A percentile compares a stretch with the other conserved stretches of the same genome.
These are phyloP conservation scores for Neoscelio sp. DNA, from an alignment of 2,888 invertebrate species.

Conservation along the genomic window DNA sequence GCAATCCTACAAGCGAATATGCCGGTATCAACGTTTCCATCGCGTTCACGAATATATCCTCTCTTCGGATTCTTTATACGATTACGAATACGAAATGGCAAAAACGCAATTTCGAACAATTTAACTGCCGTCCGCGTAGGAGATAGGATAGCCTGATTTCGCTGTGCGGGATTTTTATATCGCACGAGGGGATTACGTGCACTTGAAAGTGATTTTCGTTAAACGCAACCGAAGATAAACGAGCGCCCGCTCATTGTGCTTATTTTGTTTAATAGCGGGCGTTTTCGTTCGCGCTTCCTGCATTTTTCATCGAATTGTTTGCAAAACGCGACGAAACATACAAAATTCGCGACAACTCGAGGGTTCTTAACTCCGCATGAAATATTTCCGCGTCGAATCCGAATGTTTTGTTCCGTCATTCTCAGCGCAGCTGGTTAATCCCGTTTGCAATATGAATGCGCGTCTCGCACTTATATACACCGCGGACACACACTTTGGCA, in stretches of 20 bases:
- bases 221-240: conserved; percentile 31
- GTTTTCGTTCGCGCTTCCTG: conserved; percentile 3
- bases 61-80: conserved; percentile 30
- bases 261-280: conserved; percentile 24
- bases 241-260: conserved; percentile 9
- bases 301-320: conserved; percentile 58
- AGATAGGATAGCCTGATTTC: conserved; percentile 23
- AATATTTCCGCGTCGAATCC: conserved; percentile 60
- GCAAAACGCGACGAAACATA: conserved; percentile 23
- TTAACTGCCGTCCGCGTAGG: conserved; percentile 25
- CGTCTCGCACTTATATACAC: conserved; percentile 35
- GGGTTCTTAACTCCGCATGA: conserved; percentile 47
- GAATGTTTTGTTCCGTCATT: conserved; percentile 57
- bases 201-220: conserved; percentile 44
- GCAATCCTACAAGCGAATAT: conserved; percentile 13
- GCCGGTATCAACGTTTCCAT: conserved; percentile 16
- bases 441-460: conserved; percentile 36
- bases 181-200: conserved; percentile 21
- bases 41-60: background rate
- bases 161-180: conserved; percentile 15
- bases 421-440: conserved; percentile 41
- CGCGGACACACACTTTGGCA: conserved; percentile 13
- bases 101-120: conserved; percentile 29
- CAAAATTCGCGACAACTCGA: conserved; percentile 47
- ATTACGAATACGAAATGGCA: conserved; percentile 28